Conservation (phyloP, 2,113 vertebrate genomes). For the Oreochromis spilurus region DNA sequence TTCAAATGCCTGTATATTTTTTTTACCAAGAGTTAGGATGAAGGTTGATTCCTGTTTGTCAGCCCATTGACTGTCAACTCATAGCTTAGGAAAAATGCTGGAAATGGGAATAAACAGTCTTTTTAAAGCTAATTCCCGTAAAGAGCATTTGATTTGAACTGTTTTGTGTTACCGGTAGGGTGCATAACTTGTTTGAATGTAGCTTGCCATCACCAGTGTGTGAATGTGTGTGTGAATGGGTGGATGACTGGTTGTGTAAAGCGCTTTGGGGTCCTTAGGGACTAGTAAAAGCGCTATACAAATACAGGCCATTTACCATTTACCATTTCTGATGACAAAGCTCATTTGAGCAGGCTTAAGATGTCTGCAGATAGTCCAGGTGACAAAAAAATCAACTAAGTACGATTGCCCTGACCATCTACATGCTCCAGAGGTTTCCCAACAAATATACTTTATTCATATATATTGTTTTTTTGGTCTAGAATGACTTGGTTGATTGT, state of each 20-base stretch:
- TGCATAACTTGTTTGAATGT: not conserved
- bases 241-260: no score
- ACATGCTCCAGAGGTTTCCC: not conserved
- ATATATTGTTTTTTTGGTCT: not conserved
- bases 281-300: no score
- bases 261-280: no score
- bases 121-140: not conserved
- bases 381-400: not conserved
- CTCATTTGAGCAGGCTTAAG: not conserved
- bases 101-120: not conserved
- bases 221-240: no score
- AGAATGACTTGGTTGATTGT: not conserved
- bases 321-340: not conserved
- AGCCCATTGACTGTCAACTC: not conserved
- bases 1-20: not conserved
- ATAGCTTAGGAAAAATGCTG: not conserved
- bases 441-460: not conserved
- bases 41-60: not conserved
- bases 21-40: not conserved
- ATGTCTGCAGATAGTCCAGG: not conserved
- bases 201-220: no score
- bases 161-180: not conserved
- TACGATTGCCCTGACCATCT: not conserved
- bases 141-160: not conserved
- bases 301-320: no score